Base-by-base conservation (phyloP, 2,888 invertebrate genomes). In the Pollenia griseotomentosa region DNA sequence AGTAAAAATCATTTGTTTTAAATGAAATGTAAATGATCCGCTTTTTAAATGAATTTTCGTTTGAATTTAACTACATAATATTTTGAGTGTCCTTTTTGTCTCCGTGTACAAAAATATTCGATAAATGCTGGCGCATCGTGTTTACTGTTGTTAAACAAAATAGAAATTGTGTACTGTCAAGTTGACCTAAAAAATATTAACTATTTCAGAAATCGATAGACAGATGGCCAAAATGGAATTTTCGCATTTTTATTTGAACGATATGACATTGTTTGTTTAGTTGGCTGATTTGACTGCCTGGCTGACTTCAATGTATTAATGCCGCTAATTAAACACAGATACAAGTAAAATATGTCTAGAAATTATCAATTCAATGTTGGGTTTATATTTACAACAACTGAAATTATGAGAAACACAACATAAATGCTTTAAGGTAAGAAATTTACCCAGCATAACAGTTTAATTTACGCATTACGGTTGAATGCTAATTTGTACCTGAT, bases 171-270 rank as follows among this genome's bases (percentile, higher is more conserved):
- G 66, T 51, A 68, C 78, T 78, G 74, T 23, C 68, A 77, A 53
- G 33, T 78, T 87, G 81, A 84, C 81, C 83, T 68, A 84, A 73
- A 87, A 83, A 65, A 77, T 44, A 16, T 42, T 16, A 71, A 71
- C 65, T 66, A 46, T 46, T 73, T 73, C 42, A 44, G 23, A 73
- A 80, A 80, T 86, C 59, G 68, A 79, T 86, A 71, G n/a, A 70
- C 53, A 65, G 23, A 63, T 55, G 65, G 19, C 23, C 44, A 53
- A 75, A 80, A 77, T 77, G 40, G 16, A 83, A 86, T 63, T 23
- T 86, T 86, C 74, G 51, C 48, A 86, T 83, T 83, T 81, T 66
- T 65, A 44, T 61, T 46, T 4, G 77, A 46, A 44, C 46, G n/a
- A 63, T 63, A 19, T 33, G 33, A 33, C 4, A 33, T 33, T 61